Base-by-base conservation (phyloP, 1,140 invertebrate genomes). In the Apis laboriosa region DNA sequence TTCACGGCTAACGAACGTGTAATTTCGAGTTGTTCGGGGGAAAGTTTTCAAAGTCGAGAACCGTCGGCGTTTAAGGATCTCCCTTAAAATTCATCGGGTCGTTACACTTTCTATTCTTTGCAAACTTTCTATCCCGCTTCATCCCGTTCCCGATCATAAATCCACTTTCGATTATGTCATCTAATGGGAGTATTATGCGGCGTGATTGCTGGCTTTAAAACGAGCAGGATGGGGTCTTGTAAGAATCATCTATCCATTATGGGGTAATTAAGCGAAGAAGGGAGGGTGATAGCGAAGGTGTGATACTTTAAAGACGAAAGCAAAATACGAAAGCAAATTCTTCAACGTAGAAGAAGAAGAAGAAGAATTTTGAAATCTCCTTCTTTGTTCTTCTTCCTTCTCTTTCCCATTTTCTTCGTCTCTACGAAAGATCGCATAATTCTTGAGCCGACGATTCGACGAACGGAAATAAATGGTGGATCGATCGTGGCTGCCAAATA, bases 81-180 rank as follows among this genome's bases (percentile, higher is more conserved):
- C 13, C 43, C 43, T 83, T 71, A 63, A 83, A 83, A 71, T 71
- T 56, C 51, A 58, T 77, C 55, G 64, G 21, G 28, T 78, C 81
- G 51, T 78, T 83, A 64, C 17, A 64, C 72, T 53, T 64, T 60
- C 43, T 43, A 67, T 83, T 72, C 76, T 72, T 72, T 4, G 58
- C 34, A 72, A 83, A 71, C 75, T 61, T 83, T 56, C 86, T 88
- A 86, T 90, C 84, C 88, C 84, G 80, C 84, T 85, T 86, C 83
- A 86, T 85, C 87, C 34, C 86, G 73, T 89, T 86, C 86, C 82
- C 89, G 83, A 77, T 89, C 92, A 92, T 93, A 93, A 93, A 93
- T 93, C 93, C 90, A 92, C 89, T 93, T 93, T 93, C 91, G 93
- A 93, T 93, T 93, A 93, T 93, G 91, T 92, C 91, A 93, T 92